phyloP scores from a whole-genome alignment of 2,113 vertebrate genomes.

The Dissostichus mawsoni region DNA sequence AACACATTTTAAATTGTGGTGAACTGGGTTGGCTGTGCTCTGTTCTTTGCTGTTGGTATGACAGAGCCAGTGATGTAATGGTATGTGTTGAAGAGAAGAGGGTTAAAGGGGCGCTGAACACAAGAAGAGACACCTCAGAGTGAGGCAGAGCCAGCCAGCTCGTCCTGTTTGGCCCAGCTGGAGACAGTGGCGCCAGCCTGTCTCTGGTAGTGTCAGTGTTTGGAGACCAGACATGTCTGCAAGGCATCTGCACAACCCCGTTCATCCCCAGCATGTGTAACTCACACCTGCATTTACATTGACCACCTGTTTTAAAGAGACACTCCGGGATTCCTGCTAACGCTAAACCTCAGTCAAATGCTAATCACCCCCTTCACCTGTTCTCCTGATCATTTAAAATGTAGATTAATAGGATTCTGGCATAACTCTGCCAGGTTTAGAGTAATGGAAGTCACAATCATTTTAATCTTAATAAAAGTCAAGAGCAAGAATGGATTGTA shows the following conservation, averaged over 20 bases:
- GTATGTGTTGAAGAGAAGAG: constrained; percentile 39
- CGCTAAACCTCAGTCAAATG: constrained; percentile 21
- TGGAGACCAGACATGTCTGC: constrained; percentile 54
- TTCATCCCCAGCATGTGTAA: constrained; percentile 48
- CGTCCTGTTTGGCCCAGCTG: constrained; percentile 64
- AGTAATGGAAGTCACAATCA: neutral
- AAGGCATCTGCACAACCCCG: constrained; percentile 42
- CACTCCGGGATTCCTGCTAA: constrained; percentile 9
- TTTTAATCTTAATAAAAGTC: neutral
- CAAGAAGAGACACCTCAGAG: constrained; percentile 63
- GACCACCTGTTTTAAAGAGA: constrained; percentile 45
- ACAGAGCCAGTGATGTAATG: constrained; percentile 75
- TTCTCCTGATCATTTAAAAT: neutral
- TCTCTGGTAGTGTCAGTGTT: constrained; percentile 66
- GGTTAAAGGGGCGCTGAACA: constrained; percentile 59
- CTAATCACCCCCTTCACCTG: neutral
- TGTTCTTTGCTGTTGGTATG: constrained; percentile 38
- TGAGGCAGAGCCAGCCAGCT: constrained; percentile 52
- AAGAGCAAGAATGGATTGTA: neutral
- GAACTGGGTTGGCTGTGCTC: constrained; percentile 33
- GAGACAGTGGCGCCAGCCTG: constrained; percentile 69
- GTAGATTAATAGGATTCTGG: neutral
- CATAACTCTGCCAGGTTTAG: neutral
- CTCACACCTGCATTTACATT: constrained; percentile 57
- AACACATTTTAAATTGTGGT: constrained; percentile 46